Evolutionary conservation across 2,113 vertebrate species (phyloP), one percentile per base, ranked within the genome.

Genomic region (Anarhynchus alexandrinus): DNA sequence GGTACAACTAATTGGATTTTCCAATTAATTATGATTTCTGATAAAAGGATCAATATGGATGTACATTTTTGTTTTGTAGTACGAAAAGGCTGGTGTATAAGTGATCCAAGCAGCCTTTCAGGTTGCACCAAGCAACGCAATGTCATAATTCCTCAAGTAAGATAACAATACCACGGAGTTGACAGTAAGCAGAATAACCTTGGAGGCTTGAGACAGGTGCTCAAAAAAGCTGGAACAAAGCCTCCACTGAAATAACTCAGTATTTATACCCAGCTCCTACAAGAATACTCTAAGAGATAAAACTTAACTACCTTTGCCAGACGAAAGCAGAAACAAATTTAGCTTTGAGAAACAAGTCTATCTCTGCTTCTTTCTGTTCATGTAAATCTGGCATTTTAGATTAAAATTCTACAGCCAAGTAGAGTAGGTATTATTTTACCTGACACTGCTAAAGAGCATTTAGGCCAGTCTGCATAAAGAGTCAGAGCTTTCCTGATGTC

Each of bases 381-480:
- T 8, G 25, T 30, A 65, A 73, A 69, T 18, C 57, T 82, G 86
- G 52, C 51, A 36, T 21, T 91, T 45, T 14, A 30, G 8, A n/a
- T 77, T 55, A 87, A 74, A 77, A 90, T 67, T 18, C 78, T 69
- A 29, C 69, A 90, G 74, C 59, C 72, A 49, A 49, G 45, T 7
- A 84, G 88, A 14, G 72, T 16, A 43, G 78, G 81, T 64, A 70
- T 67, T 79, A 72, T 88, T 91, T 80, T 51, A 90, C 84, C 74
- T 92, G 96, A 90, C 65, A 55, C 79, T 66, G 69, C 88, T 92
- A 13, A 87, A 80, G n/a, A 97, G 65, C 80, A 72, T 74, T 92
- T 47, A 40, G 90, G 91, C 73, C 94, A 93, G 91, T 5, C 36
- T 95, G 82, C 58, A 78, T 19, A 72, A 76, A 83, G 70, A 65